Evolutionary conservation across 2,888 invertebrate species (phyloP), one percentile per base, ranked within the genome.

Genomic region (Cryptocheilus praepositus): DNA sequence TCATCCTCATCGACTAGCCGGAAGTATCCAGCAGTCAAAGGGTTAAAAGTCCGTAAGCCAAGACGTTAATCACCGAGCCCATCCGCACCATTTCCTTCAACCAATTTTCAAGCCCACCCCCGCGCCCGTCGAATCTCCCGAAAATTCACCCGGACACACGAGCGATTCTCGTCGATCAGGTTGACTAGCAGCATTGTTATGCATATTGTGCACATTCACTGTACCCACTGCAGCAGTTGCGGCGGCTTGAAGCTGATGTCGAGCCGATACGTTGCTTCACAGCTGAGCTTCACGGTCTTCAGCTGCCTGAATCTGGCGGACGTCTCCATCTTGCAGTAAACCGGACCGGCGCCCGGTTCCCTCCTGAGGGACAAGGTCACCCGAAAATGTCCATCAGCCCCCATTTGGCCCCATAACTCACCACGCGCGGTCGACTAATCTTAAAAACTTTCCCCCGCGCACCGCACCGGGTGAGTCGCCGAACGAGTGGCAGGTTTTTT

Each of bases 271-370:
- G 89, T 89, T 3, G 90, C 89, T 71, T 91, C 90, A 66, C 90
- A 89, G 83, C 90, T 90, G 49, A 92, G 83, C 80, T 92, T 92
- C 68, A 92, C 89, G 11, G 92, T 92, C 77, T 90, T 89, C 58
- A 90, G 88, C 71, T 90, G 89, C n/a, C 90, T 89, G 81, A 92
- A 92, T 64, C 91, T 88, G 67, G 90, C 89, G 22, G 87, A 85
- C 18, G 91, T 91, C 81, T 92, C 92, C 87, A 91, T 90, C 81
- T 92, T 92, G 83, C 91, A 91, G 81, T 89, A 91, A 21, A 91
- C 90, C 45, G 90, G 89, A 67, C 88, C 86, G 45, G 89, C 89
- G 46, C 88, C 89, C 18, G 90, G 90, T 79, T 90, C 90, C 79
- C 89, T 90, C 73, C 88, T 87, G 64, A 91, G 86, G 67, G 89